Evolutionary conservation across 2,113 vertebrate species (phyloP).

Genomic region (Gadus macrocephalus): DNA sequence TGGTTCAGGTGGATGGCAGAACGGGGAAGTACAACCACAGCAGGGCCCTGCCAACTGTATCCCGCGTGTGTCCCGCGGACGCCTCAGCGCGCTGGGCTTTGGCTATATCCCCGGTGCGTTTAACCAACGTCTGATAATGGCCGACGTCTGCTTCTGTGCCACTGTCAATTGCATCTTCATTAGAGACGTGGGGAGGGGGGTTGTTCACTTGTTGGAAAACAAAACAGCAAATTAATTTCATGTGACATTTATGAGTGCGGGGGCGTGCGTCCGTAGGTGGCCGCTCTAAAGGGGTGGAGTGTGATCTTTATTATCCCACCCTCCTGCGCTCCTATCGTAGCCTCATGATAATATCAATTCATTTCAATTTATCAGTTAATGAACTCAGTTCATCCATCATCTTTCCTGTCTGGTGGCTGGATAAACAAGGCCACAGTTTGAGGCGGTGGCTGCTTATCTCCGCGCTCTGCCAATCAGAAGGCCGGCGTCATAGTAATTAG

Average conservation of each 20-base stretch:
- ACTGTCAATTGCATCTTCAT: constrained; percentile 67
- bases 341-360: constrained; percentile 59
- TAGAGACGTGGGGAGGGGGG: constrained; percentile 24
- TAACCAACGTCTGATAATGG: constrained; percentile 62
- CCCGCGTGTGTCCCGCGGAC: too few relatives aligned
- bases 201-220: constrained; percentile 53
- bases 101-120: constrained; percentile 17
- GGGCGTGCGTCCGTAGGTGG: constrained; percentile 42
- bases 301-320: constrained; percentile 38
- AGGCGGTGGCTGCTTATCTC: constrained; percentile 44
- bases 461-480: constrained; percentile 54
- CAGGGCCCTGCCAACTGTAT: background rate
- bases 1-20: constrained; percentile 36
- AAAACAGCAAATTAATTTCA: constrained; percentile 47
- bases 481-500: constrained; percentile 42
- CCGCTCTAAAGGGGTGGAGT: constrained; percentile 14
- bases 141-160: constrained; percentile 57
- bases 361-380: constrained; percentile 59
- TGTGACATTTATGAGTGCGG: constrained; percentile 57
- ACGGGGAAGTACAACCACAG: background rate
- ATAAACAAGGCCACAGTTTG: constrained; percentile 50
- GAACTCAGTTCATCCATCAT: constrained; percentile 57
- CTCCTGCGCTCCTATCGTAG: constrained; percentile 18
- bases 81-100: too few relatives aligned
- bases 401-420: constrained; percentile 51